These are phyloP conservation scores for Geothlypis trichas DNA, from an alignment of 2,113 vertebrate species.

Conservation along the genomic window DNA sequence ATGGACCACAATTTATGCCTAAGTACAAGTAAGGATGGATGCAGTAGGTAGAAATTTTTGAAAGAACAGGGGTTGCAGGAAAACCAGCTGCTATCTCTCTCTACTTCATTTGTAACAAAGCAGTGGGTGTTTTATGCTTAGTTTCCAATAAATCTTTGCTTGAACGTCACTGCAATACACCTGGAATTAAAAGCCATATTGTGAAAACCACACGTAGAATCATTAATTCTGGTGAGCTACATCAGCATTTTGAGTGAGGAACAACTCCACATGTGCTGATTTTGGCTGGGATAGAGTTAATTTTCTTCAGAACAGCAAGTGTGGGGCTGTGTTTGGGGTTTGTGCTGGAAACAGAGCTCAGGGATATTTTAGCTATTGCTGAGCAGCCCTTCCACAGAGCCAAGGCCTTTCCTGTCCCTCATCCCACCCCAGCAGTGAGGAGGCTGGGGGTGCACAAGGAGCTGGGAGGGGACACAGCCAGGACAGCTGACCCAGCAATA, in stretches of 20 bases:
- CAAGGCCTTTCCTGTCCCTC: neutral
- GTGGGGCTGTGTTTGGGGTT: neutral
- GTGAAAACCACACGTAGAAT: neutral
- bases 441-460: neutral
- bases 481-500: neutral
- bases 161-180: neutral
- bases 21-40: neutral
- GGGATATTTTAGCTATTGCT: neutral
- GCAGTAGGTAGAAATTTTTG: neutral
- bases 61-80: neutral
- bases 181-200: neutral
- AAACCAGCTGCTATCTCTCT: neutral
- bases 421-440: neutral
- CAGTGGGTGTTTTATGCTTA: neutral
- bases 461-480: neutral
- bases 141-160: neutral
- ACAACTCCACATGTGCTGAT: neutral
- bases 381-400: neutral
- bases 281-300: neutral
- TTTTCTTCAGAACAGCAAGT: neutral
- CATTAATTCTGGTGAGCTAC: neutral
- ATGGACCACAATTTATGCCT: neutral
- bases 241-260: neutral
- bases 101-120: neutral
- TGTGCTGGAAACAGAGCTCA: neutral